Evolutionary conservation across 1,140 invertebrate genomes (phyloP).

Genomic region (Apis florea): DNA sequence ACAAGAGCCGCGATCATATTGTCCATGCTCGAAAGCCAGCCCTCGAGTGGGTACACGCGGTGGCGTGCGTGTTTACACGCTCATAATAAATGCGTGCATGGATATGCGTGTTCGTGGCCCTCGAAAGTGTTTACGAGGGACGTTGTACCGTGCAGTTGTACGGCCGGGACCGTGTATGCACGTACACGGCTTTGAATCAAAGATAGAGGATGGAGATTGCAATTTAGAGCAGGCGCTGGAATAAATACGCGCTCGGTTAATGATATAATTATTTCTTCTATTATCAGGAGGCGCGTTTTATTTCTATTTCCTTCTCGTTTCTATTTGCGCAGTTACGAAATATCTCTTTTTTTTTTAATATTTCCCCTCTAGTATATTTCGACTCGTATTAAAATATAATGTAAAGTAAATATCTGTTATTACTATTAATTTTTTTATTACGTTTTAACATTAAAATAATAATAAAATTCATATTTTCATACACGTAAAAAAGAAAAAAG

Average conservation of each 20-base stretch:
- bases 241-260: neutral
- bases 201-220: neutral
- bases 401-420: no score
- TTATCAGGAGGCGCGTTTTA: neutral
- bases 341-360: neutral
- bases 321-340: neutral
- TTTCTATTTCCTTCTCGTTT: neutral
- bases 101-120: conserved; percentile 27
- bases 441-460: no score
- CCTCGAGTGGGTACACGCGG: conserved; percentile 9
- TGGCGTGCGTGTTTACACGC: conserved; percentile 25
- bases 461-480: no score
- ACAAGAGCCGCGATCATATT: conserved; percentile 30
- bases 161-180: neutral
- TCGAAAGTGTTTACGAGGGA: conserved; percentile 51
- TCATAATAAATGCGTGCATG: conserved; percentile 49
- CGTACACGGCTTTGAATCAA: conserved; percentile 21
- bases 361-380: neutral
- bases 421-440: no score
- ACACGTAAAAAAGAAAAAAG: no score
- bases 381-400: no score
- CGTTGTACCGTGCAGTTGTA: conserved; percentile 12
- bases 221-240: neutral
- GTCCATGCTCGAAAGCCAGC: conserved; percentile 32
- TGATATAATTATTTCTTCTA: conserved; percentile 17